Evolutionary conservation across 1,140 invertebrate genomes (phyloP).

Genomic region (Cotesia chilonis): DNA sequence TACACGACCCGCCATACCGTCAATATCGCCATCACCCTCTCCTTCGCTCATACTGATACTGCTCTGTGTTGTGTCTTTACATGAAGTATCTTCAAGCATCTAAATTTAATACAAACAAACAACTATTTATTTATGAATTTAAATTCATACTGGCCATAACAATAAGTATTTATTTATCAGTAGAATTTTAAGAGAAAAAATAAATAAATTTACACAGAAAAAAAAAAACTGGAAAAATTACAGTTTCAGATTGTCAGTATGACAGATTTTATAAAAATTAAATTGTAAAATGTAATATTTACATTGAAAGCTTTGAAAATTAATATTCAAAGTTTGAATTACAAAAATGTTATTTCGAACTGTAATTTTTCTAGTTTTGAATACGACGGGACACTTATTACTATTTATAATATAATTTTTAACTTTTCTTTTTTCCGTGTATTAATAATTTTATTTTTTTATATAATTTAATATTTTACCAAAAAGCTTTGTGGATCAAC

Average conservation of each 20-base stretch:
- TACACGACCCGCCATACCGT: constrained; percentile 58
- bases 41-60: constrained; percentile 62
- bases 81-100: constrained; percentile 50
- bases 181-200: not conserved
- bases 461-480: constrained; percentile 43
- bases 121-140: not conserved
- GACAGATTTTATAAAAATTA: no score
- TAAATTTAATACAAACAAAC: constrained; percentile 31
- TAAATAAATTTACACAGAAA: not conserved
- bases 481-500: constrained; percentile 41
- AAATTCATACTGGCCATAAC: not conserved
- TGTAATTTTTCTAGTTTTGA: no score
- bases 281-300: no score
- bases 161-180: no score
- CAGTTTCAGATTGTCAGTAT: no score
- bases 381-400: no score
- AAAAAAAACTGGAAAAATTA: no score
- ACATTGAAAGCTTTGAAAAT: no score
- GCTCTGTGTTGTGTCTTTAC: constrained; percentile 53
- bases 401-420: no score
- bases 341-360: no score
- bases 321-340: no score
- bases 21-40: constrained; percentile 61
- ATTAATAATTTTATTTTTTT: not conserved
- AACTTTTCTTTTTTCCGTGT: no score